Evolutionary conservation across 2,113 vertebrate species (phyloP).

Genomic region (Dolichotis patagonum): DNA sequence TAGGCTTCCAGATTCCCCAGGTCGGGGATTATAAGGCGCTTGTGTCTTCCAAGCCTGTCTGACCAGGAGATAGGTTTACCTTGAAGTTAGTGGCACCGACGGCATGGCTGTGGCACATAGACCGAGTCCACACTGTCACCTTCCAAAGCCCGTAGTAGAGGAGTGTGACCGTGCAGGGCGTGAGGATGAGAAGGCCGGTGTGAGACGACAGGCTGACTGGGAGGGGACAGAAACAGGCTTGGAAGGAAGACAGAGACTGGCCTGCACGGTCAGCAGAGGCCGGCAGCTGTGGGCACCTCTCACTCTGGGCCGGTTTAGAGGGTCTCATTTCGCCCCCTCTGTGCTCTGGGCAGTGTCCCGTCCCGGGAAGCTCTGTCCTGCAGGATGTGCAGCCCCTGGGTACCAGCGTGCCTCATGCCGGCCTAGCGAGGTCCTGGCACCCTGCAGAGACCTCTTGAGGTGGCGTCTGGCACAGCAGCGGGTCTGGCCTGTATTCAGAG

Average conservation of each 20-base stretch:
- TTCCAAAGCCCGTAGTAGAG: neutral
- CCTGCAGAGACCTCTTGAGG: rapidly evolving
- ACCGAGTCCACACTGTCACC: neutral
- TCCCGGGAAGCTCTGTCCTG: neutral
- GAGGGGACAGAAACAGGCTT: neutral
- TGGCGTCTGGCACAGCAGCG: rapidly evolving
- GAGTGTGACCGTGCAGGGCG: no score
- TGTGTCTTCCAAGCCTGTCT: neutral
- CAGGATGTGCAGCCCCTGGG: rapidly evolving
- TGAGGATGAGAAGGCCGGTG: neutral
- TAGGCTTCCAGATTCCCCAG: no score
- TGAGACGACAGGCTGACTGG: neutral
- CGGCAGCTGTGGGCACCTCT: neutral
- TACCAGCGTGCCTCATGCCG: neutral
- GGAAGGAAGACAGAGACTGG: neutral
- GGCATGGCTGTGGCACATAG: rapidly evolving
- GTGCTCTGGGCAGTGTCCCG: neutral
- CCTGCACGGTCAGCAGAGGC: neutral
- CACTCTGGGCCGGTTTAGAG: neutral
- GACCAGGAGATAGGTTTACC: neutral
- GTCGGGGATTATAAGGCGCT: neutral
- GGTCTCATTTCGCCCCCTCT: rapidly evolving
- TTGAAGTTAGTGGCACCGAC: rapidly evolving
- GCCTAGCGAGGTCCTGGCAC: rapidly evolving
- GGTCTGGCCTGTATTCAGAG: rapidly evolving